Conservation (phyloP, 2,797 vertebrate species). For the Eurystomus glaucurus region DNA sequence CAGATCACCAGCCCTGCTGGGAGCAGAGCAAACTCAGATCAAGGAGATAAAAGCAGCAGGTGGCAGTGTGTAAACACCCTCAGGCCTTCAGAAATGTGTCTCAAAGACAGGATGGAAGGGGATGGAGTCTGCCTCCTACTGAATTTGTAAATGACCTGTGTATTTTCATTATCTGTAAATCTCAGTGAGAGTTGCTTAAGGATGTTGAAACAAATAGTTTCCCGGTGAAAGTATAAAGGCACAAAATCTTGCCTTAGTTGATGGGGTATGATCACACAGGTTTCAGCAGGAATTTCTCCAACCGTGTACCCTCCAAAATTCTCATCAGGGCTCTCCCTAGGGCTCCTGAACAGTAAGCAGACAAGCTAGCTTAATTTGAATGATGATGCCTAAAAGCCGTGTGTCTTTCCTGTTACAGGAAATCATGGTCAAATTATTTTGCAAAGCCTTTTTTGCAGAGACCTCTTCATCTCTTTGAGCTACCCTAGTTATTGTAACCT, state of each 20-base stretch:
- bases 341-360: background rate
- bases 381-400: background rate
- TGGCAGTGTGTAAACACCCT: constrained; percentile 26
- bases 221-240: background rate
- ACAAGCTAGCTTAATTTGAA: background rate
- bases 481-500: background rate
- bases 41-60: constrained; percentile 14
- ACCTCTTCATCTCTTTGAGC: rapidly evolving
- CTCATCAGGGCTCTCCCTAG: background rate
- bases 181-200: background rate
- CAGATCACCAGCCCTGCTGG: background rate
- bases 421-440: background rate
- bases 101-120: background rate
- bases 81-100: background rate
- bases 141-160: background rate
- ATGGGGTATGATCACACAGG: background rate
- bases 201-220: constrained; percentile 23
- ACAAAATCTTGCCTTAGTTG: background rate
- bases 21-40: background rate
- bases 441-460: background rate
- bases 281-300: background rate
- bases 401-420: background rate
- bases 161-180: background rate
- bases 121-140: background rate
- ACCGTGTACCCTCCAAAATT: background rate